Base-by-base conservation (phyloP, 2,797 vertebrate genomes). In the Lates japonicus region DNA sequence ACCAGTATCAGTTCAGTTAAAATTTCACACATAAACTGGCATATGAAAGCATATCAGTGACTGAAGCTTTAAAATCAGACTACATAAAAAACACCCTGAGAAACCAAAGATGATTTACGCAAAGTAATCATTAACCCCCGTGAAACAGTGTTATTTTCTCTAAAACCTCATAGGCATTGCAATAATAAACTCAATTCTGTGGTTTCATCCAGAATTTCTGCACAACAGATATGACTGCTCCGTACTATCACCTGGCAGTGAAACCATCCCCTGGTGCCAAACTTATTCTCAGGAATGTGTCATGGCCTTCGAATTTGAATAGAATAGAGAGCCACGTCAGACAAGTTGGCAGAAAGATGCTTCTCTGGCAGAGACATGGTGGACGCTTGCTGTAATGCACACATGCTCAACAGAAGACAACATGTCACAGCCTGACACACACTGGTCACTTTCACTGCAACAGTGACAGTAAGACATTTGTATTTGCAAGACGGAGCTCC, bases 341-440 rank as follows among this genome's bases (percentile, higher is more conserved):
- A 69, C 31, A 19, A 76, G 70, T 61, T 91, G 89, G 90, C 92
- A 91, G 76, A 39, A 66, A 59, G 78, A 83, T 39, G 70, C 69
- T 76, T 76, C 59, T 80, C 80, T 91, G 90, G 86, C 88, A 90
- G 75, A 63, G 71, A 55, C 75, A 9, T 13, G 75, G 82, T 80
- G 81, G 77, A 84, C 41, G 5, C 52, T 41, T 31, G 87, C 86
- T 85, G 87, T 46, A 42, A 70, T 13, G 69, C 81, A 83, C 87
- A 88, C 85, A 84, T 79, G 87, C 81, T 84, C 8, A 62, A 41
- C 87, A 86, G 87, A 87, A 80, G 80, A 74, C 66, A 60, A 73
- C 87, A 82, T 87, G 90, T 91, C 88, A 83, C 90, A 76, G 84
- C 87, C 81, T 82, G 83, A 92, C 83, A 82, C 82, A 57, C 19